These are phyloP conservation scores for Prenolepis imparis DNA, from an alignment of 2,888 invertebrate species.

Conservation along the genomic window DNA sequence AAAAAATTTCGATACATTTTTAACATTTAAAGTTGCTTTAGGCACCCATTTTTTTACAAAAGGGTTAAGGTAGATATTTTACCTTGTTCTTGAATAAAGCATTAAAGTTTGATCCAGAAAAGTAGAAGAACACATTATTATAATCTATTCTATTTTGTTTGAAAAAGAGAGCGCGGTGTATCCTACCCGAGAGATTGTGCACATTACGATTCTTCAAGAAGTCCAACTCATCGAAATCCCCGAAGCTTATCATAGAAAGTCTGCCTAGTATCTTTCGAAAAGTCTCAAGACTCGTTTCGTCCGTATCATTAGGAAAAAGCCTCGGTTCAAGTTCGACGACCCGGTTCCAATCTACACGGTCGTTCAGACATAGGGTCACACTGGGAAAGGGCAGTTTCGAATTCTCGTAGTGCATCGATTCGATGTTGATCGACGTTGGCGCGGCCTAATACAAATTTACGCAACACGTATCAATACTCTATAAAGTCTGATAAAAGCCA, in stretches of 20 bases:
- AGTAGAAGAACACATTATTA: background rate
- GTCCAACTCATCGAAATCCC: slow-evolving; percentile 78
- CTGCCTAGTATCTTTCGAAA: slow-evolving; percentile 63
- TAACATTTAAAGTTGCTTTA: too few relatives aligned
- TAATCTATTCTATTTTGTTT: background rate
- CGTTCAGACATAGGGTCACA: slow-evolving; percentile 79
- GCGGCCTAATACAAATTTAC: slow-evolving; percentile 65
- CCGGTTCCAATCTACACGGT: slow-evolving; percentile 79
- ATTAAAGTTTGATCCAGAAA: background rate
- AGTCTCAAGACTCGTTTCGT: slow-evolving; percentile 56
- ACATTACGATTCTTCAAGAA: slow-evolving; percentile 57
- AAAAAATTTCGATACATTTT: too few relatives aligned
- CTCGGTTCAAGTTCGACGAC: slow-evolving; percentile 63
- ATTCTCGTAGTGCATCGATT: slow-evolving; percentile 77
- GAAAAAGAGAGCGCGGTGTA: background rate
- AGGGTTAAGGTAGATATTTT: background rate
- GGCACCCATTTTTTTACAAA: too few relatives aligned
- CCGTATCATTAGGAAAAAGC: slow-evolving; percentile 63
- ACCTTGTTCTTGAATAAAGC: background rate
- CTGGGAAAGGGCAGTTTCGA: slow-evolving; percentile 80
- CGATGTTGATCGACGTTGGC: slow-evolving; percentile 78
- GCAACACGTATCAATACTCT: background rate
- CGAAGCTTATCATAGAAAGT: slow-evolving; percentile 77
- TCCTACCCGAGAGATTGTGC: slow-evolving; percentile 22
- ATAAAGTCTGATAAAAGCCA: background rate